Conservation (phyloP, 1,140 invertebrate genomes). For the Acromyrmex echinatior region DNA sequence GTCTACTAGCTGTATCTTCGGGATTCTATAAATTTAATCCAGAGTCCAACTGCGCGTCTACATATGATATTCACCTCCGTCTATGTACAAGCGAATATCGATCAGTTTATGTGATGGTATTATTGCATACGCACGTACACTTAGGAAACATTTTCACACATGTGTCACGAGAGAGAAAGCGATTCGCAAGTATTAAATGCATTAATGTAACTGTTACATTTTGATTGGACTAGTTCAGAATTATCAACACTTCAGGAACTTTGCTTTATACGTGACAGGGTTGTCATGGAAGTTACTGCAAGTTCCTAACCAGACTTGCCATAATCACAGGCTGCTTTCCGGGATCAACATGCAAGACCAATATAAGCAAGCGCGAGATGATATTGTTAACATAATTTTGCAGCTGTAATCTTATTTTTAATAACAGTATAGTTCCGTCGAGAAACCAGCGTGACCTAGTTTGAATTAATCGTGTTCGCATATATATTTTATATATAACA, state of each 20-base stretch:
- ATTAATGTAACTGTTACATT: constrained; percentile 50
- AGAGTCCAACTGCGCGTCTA: not conserved
- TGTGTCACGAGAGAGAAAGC: constrained; percentile 8
- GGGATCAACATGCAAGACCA: constrained; percentile 13
- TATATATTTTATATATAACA: not conserved
- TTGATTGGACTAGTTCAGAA: constrained; percentile 36
- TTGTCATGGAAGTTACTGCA: constrained; percentile 46
- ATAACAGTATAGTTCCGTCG: not conserved
- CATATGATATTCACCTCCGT: constrained; percentile 16
- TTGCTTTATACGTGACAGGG: constrained; percentile 42
- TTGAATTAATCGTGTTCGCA: not conserved
- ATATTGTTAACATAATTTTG: constrained; percentile 12
- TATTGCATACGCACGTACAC: not conserved
- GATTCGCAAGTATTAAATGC: constrained; percentile 1
- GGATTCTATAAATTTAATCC: constrained; percentile 31
- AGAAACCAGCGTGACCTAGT: not conserved
- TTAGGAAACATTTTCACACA: not conserved
- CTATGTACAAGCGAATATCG: constrained; percentile 10
- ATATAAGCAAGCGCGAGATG: not conserved
- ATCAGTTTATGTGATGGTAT: constrained; percentile 32
- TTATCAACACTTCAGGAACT: constrained; percentile 41
- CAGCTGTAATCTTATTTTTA: not conserved
- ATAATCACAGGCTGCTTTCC: constrained; percentile 14
- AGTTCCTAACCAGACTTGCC: constrained; percentile 42
- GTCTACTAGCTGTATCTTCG: not conserved